Evolutionary conservation across 2,888 invertebrate genomes (phyloP).

Genomic region (Nemoura dubitans): DNA sequence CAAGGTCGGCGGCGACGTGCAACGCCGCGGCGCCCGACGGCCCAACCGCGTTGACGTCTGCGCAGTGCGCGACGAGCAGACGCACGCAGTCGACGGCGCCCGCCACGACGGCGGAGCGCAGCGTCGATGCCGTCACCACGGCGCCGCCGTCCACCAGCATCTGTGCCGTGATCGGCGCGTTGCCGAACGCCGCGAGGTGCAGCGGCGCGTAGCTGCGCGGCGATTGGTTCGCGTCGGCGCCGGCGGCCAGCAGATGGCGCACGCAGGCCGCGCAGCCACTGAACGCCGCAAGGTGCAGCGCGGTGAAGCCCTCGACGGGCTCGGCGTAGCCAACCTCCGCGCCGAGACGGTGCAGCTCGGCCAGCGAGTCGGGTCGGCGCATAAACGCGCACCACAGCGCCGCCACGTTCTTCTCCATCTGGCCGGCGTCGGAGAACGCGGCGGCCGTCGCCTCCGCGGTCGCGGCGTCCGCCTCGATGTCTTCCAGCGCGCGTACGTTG

Average conservation of each 20-base stretch:
- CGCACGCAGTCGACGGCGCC: conserved; percentile 82
- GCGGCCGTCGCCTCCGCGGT: conserved; percentile 66
- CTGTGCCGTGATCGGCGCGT: conserved; percentile 81
- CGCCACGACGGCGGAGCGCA: conserved; percentile 87
- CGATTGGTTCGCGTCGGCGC: conserved; percentile 74
- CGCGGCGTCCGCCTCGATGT: conserved; percentile 75
- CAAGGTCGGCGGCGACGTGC: conserved; percentile 83
- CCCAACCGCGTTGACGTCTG: conserved; percentile 79
- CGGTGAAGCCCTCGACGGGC: conserved; percentile 72
- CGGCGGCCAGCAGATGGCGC: conserved; percentile 72
- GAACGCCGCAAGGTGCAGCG: conserved; percentile 80
- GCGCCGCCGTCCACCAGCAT: conserved; percentile 73
- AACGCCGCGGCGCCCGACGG: conserved; percentile 78
- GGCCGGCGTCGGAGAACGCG: conserved; percentile 65
- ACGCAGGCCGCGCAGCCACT: conserved; percentile 79
- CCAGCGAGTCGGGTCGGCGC: conserved; percentile 73
- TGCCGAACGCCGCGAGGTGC: conserved; percentile 90
- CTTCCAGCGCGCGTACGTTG: conserved; percentile 73
- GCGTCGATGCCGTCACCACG: conserved; percentile 71
- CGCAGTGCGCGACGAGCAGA: conserved; percentile 77
- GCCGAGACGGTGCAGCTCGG: conserved; percentile 70
- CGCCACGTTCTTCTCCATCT: conserved; percentile 75
- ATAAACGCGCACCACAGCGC: conserved; percentile 80
- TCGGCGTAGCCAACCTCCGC: conserved; percentile 77
- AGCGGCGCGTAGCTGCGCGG: conserved; percentile 81